Evolutionary conservation across 2,113 vertebrate species (phyloP).

Genomic region (Burhinus oedicnemus): DNA sequence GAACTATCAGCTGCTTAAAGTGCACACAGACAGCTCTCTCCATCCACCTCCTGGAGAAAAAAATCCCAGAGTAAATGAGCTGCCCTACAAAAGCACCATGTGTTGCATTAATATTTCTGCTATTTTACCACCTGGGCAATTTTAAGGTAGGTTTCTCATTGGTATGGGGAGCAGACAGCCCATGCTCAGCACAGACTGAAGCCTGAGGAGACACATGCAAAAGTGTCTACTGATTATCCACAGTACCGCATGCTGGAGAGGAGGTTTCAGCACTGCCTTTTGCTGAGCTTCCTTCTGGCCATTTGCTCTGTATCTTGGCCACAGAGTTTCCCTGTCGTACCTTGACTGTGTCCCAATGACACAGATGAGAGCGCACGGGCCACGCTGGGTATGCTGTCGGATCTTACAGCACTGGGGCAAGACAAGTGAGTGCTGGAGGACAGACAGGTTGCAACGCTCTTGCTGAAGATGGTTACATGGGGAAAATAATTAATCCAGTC

Average conservation of each 20-base stretch:
- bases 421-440: not conserved
- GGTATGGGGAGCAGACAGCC: not conserved
- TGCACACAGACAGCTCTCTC: slow-evolving; percentile 3
- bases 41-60: not conserved
- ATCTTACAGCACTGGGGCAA: not conserved
- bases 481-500: not conserved
- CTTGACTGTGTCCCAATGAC: slow-evolving; percentile 32
- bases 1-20: slow-evolving; percentile 45
- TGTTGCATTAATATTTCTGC: not conserved
- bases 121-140: not conserved
- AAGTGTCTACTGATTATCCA: not conserved
- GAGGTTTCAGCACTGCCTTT: not conserved
- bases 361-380: accelerated
- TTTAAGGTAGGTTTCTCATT: not conserved
- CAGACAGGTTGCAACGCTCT: not conserved
- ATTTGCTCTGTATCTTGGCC: not conserved
- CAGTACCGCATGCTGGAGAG: not conserved
- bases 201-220: not conserved
- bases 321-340: slow-evolving; percentile 59
- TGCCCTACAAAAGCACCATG: slow-evolving; percentile 59
- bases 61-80: not conserved
- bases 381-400: not conserved
- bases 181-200: not conserved
- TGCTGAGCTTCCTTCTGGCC: not conserved
- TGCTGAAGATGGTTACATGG: not conserved